A percentile compares a stretch with the other conserved stretches of the same genome.
Conservation (phyloP, 2,888 invertebrate species). For the Arrhopalites spinosus region DNA sequence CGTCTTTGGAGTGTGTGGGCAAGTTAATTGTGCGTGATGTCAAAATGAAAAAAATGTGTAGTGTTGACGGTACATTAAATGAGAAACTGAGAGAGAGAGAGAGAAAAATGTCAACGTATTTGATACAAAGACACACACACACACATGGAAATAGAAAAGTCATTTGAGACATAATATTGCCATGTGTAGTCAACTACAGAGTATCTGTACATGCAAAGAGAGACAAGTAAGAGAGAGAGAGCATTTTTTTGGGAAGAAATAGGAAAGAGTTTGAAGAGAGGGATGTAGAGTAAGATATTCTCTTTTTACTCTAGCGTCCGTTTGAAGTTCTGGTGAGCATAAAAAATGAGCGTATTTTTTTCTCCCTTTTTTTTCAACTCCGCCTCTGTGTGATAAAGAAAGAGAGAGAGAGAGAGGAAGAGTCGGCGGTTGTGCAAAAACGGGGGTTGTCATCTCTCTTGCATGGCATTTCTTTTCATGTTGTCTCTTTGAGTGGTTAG, state of each 20-base stretch:
- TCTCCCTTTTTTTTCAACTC: background rate
- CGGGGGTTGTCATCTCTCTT: conserved; percentile 46
- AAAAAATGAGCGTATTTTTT: conserved; percentile 33
- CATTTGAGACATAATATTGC: too few species aligned
- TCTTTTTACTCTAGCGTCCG: conserved; percentile 5
- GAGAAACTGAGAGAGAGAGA: background rate
- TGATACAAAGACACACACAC: too few species aligned
- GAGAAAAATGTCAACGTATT: too few species aligned
- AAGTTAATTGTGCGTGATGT: conserved; percentile 25
- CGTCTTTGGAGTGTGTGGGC: background rate
- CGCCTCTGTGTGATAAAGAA: background rate
- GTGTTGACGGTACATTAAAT: background rate
- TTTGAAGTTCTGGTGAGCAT: conserved; percentile 35
- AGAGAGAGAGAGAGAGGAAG: too few species aligned
- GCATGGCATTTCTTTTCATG: conserved; percentile 44
- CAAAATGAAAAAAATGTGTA: conserved; percentile 6
- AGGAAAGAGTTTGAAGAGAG: background rate
- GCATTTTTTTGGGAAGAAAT: background rate
- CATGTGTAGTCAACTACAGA: background rate
- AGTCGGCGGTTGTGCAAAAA: conserved; percentile 46
- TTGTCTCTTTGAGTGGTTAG: conserved; percentile 38
- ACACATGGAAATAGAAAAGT: too few species aligned
- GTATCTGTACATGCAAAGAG: background rate
- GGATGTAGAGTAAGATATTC: conserved; percentile 26
- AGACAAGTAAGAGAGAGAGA: background rate